Conservation (phyloP, 2,888 invertebrate species). For the Agapostemon virescens region DNA sequence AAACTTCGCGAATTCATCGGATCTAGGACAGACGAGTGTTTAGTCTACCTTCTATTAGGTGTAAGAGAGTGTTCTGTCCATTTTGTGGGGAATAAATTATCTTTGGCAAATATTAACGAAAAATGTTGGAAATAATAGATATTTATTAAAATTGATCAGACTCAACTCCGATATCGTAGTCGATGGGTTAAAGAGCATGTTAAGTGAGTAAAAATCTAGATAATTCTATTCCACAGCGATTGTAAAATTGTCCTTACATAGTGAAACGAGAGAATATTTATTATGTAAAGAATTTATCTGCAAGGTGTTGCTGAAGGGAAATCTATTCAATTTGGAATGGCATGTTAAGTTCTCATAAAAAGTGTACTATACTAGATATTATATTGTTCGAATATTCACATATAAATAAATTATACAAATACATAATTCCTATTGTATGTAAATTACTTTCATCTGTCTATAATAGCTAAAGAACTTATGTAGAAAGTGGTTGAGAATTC, state of each 20-base stretch:
- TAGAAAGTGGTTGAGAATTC: neutral
- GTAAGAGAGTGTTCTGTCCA: too few species aligned
- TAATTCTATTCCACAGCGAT: constrained; percentile 33
- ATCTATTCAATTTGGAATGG: neutral
- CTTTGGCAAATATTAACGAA: too few species aligned
- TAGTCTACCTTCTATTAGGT: too few species aligned
- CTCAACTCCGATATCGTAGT: too few species aligned
- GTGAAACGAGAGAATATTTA: neutral
- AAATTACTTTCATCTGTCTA: neutral
- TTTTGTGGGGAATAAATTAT: too few species aligned
- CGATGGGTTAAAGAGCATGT: constrained; percentile 35
- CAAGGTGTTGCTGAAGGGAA: neutral
- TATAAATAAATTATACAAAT: neutral
- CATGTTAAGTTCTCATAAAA: neutral
- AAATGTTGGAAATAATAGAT: too few species aligned
- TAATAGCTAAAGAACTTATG: neutral
- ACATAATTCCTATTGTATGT: too few species aligned
- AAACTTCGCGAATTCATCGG: neutral
- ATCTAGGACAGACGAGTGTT: neutral
- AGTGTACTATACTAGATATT: neutral
- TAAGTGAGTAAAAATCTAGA: constrained; percentile 47
- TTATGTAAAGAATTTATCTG: constrained; percentile 10
- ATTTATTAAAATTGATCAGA: too few species aligned
- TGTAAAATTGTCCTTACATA: constrained; percentile 2
- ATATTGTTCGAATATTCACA: neutral